Percentiles rank a stretch among this genome's conserved stretches.
These are phyloP conservation scores for Coenonympha arcania DNA, from an alignment of 2,888 invertebrate species.

Conservation along the genomic window DNA sequence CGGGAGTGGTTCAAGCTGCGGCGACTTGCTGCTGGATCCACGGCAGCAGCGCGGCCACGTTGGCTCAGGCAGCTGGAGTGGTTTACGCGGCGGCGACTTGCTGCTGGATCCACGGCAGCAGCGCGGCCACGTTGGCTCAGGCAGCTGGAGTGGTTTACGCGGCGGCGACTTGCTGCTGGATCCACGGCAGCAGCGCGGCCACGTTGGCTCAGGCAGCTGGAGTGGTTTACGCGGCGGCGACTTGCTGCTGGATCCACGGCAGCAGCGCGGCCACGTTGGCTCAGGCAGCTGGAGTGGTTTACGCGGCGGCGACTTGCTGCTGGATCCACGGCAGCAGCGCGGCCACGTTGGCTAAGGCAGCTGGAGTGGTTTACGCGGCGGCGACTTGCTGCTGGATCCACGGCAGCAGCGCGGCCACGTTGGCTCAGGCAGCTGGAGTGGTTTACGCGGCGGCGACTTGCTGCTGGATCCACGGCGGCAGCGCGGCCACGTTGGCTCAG, in stretches of 20 bases:
- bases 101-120: conserved; percentile 78
- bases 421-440: conserved; percentile 84
- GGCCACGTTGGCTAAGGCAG: conserved; percentile 83
- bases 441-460: conserved; percentile 52
- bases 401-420: conserved; percentile 77
- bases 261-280: conserved; percentile 80
- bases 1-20: conserved; percentile 71
- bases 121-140: conserved; percentile 82
- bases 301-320: conserved; percentile 56
- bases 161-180: conserved; percentile 68
- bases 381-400: conserved; percentile 78
- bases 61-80: conserved; percentile 84
- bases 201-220: conserved; percentile 87
- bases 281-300: conserved; percentile 80
- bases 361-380: conserved; percentile 71
- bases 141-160: conserved; percentile 78
- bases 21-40: conserved; percentile 78
- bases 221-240: conserved; percentile 60
- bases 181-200: conserved; percentile 79
- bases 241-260: conserved; percentile 78
- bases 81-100: conserved; percentile 52
- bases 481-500: conserved; percentile 82
- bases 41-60: conserved; percentile 77
- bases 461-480: conserved; percentile 78
- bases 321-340: conserved; percentile 80